Evolutionary conservation across 1,140 invertebrate genomes (phyloP), one percentile per base, ranked within the genome.

Genomic region (Bicyclus anynana): DNA sequence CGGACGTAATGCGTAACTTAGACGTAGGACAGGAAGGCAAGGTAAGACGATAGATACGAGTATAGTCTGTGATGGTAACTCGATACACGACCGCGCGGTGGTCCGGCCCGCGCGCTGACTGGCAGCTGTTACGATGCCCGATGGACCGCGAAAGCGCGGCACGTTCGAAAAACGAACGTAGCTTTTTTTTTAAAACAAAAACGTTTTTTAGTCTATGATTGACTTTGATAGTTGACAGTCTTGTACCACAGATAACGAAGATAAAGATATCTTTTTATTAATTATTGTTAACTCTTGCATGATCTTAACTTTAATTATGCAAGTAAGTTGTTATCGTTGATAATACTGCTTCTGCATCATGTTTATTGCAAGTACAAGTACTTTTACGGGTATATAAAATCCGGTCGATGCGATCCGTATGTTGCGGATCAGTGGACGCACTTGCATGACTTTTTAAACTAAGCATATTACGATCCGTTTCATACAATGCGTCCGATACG

Each of bases 111-210:
- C 65, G 60, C 49, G 50, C 58, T 84, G 80, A 87, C 71, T 84
- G 84, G 81, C 84, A 84, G 67, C 72, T 87, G 77, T 75, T 77
- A 74, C 75, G 71, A 87, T 85, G 84, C 80, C 80, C 81, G 80
- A 84, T 87, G 72, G 84, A 87, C 80, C 84, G 84, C 76, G 80
- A 87, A 87, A 84, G 81, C 79, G 84, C 77, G 84, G 69, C 77
- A 77, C 78, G 80, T 78, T 80, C 79, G 69, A 76, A 70, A 72
- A 74, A 69, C 71, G 69, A 76, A 73, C 64, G 56, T 37, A 50
- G 29, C 49, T 54, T 63, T 60, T 67, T 77, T 74, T 77, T 68
- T 67, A 62, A 68, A 61, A 59, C 44, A 62, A 61, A 26, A 47
- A 9, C 44, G 20, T 26, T 47, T 47, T 47, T 47, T 27, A 47